A percentile compares a stretch with the other conserved stretches of the same genome.
Conservation (phyloP, 2,113 vertebrate species). For the Talpa occidentalis region DNA sequence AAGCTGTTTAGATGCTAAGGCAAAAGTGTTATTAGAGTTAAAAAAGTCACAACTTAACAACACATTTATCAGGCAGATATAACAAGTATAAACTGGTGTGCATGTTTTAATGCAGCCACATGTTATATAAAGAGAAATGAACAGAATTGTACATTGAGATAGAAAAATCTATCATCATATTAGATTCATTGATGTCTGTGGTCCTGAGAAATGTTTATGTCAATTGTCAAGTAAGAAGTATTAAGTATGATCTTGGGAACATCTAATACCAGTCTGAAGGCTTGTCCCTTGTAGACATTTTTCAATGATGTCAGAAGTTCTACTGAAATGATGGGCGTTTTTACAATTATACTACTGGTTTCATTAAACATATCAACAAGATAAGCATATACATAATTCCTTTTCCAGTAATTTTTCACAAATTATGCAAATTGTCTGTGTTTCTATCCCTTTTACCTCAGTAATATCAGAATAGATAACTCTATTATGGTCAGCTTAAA, state of each 20-base stretch:
- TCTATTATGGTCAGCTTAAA: neutral
- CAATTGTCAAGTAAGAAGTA: neutral
- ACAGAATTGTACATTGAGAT: neutral
- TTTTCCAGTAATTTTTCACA: constrained; percentile 19
- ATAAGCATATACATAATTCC: neutral
- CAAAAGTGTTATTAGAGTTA: neutral
- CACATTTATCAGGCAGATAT: neutral
- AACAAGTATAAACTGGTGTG: neutral
- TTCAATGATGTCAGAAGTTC: neutral
- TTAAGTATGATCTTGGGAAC: neutral
- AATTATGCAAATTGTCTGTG: neutral
- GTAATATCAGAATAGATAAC: neutral
- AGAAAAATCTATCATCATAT: neutral
- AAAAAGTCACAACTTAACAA: neutral
- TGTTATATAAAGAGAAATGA: neutral
- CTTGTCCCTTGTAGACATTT: neutral
- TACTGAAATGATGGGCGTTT: neutral
- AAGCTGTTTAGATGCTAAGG: neutral
- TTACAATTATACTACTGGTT: neutral
- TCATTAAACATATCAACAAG: neutral
- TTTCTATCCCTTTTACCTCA: neutral
- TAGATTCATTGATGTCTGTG: neutral
- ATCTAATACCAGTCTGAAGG: neutral
- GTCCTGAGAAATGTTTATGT: neutral
- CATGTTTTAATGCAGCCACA: neutral